Evolutionary conservation across 1,140 invertebrate species (phyloP).

Genomic region (Metaphire vulgaris): DNA sequence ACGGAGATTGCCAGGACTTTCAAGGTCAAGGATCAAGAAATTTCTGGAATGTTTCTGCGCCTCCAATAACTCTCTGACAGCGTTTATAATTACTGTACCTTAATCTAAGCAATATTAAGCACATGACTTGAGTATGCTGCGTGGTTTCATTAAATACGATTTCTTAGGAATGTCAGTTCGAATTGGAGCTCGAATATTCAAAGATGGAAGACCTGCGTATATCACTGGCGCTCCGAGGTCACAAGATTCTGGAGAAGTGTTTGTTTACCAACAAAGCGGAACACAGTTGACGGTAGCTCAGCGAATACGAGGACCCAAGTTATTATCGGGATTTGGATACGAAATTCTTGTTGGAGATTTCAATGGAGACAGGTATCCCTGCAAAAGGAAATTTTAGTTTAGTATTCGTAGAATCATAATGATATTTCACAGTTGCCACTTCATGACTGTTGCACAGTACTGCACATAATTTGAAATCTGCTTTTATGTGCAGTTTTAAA

Average conservation of each 20-base stretch:
- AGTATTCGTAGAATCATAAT: no score
- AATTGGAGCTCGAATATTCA: background rate
- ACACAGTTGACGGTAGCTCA: no score
- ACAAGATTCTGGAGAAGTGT: background rate
- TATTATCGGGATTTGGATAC: background rate
- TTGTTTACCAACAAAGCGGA: background rate
- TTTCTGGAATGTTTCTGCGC: no score
- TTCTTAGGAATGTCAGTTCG: background rate
- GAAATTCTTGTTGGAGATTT: background rate
- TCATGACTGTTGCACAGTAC: background rate
- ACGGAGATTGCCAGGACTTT: no score
- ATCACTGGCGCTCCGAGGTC: background rate
- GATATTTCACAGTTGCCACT: no score
- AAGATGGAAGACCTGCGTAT: background rate
- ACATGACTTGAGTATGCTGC: no score
- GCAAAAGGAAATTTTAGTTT: background rate
- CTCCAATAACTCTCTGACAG: no score
- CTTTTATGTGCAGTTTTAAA: no score
- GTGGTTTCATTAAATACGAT: no score
- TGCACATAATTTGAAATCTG: background rate
- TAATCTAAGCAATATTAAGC: no score
- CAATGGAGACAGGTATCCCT: background rate
- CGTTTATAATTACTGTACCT: no score
- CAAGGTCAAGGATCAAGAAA: no score
- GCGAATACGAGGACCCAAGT: background rate